Evolutionary conservation across 2,797 vertebrate genomes (phyloP).

Genomic region (Anabacerthia variegaticeps): DNA sequence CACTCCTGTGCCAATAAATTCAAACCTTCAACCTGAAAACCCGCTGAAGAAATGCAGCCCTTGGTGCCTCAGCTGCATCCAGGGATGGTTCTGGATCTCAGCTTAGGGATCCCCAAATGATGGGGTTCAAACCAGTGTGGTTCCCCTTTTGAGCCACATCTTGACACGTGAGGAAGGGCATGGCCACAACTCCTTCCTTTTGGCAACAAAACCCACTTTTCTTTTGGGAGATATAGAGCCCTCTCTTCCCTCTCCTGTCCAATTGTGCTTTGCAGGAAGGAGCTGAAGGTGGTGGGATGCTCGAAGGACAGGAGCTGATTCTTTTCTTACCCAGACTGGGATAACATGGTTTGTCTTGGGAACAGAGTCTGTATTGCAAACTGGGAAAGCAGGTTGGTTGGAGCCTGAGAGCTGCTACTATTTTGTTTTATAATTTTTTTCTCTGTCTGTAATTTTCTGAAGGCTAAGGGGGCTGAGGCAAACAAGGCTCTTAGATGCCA

Average conservation of each 20-base stretch:
- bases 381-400: not conserved
- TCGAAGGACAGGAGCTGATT: not conserved
- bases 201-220: not conserved
- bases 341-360: not conserved
- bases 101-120: not conserved
- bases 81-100: not conserved
- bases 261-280: not conserved
- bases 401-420: not conserved
- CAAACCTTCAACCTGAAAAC: not conserved
- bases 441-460: not conserved
- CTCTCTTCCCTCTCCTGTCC: not conserved
- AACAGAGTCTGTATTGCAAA: not conserved
- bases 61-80: accelerated
- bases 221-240: not conserved
- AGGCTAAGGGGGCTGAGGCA: not conserved
- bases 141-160: not conserved
- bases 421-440: not conserved
- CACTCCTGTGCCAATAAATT: not conserved
- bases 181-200: not conserved
- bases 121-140: not conserved
- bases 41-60: not conserved
- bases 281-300: not conserved
- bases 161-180: not conserved
- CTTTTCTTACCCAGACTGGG: not conserved
- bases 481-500: not conserved